Base-by-base conservation (phyloP, 53 echinoderm and acorn worm genomes). In the Temnopleurus reevesii region DNA sequence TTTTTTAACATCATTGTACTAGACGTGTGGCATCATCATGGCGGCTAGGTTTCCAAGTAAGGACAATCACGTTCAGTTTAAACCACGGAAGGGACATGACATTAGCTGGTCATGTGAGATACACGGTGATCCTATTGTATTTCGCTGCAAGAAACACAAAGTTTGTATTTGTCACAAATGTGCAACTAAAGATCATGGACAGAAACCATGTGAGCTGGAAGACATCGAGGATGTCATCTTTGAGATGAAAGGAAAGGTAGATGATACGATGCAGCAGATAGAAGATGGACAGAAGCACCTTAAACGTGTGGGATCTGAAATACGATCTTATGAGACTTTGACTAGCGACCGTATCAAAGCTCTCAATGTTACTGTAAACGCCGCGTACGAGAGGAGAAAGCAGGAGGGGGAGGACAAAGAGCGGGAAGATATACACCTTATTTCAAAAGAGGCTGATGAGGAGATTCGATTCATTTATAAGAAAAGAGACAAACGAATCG, bases 71-170 rank as follows among this genome's bases (percentile, higher is more conserved):
- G 43, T 8, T n/a, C 23, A 71, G 5, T 41, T 71, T 0, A 4
- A 23, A 21, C 0, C 43, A 0, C 36, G 71, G 10, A 71, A 71
- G 23, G 71, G 71, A 8, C 71, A 71, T 71, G 71, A 71, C 43
- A 71, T 36, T n/a, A 41, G 8, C n/a, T 71, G 71, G 71, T 71
- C 71, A 71, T 71, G 71, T 71, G 71, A 71, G n/a, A 41, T 21
- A 1, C 71, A 71, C 21, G 71, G 7, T 21, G 41, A 71, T 4
- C 71, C 71, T 7, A 71, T 71, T 10, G 0, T 1, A 3, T 41
- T 71, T 41, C 23, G 41, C 43, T 71, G 71, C 23, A 71, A 71
- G 15, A 4, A 71, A 23, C 71, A 71, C 23, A 9, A 3, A n/a
- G 6, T 71, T 7, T 41, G 36, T 6, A 21, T 71, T 1, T 71